Percentiles rank a stretch among this genome's conserved stretches.
Conservation (phyloP, 2,888 invertebrate species). For the Monoplex corrugatus region DNA sequence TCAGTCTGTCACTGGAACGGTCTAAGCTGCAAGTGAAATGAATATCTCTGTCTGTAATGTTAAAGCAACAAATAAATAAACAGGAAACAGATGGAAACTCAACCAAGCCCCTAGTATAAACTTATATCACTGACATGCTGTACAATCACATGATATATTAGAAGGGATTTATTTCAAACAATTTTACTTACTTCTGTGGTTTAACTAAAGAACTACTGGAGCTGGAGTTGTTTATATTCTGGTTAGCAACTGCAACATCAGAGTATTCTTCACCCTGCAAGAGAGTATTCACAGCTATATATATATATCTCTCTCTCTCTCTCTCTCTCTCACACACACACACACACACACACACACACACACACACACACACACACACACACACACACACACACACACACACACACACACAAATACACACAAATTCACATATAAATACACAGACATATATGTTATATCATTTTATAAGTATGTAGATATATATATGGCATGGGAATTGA, state of each 20-base stretch:
- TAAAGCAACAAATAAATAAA: too few species aligned
- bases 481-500: too few species aligned
- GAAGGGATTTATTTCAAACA: not conserved
- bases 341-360: not conserved
- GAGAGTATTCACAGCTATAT: not conserved
- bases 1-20: too few species aligned
- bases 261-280: constrained; percentile 26
- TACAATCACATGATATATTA: too few species aligned
- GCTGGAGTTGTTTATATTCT: not conserved
- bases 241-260: not conserved
- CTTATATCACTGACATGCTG: too few species aligned
- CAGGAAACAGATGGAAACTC: too few species aligned
- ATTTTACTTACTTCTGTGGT: constrained; percentile 11
- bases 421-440: not conserved
- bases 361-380: not conserved
- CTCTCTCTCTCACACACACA: not conserved
- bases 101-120: too few species aligned
- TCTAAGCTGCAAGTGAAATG: too few species aligned
- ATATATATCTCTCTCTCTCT: too few species aligned
- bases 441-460: too few species aligned
- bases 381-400: not conserved
- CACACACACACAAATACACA: not conserved
- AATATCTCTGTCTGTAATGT: too few species aligned
- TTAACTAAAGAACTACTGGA: not conserved
- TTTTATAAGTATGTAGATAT: too few species aligned